Percentiles rank a stretch among this genome's conserved stretches.
Evolutionary conservation across 2,888 invertebrate genomes (phyloP).

Genomic region (Deilephila elpenor): DNA sequence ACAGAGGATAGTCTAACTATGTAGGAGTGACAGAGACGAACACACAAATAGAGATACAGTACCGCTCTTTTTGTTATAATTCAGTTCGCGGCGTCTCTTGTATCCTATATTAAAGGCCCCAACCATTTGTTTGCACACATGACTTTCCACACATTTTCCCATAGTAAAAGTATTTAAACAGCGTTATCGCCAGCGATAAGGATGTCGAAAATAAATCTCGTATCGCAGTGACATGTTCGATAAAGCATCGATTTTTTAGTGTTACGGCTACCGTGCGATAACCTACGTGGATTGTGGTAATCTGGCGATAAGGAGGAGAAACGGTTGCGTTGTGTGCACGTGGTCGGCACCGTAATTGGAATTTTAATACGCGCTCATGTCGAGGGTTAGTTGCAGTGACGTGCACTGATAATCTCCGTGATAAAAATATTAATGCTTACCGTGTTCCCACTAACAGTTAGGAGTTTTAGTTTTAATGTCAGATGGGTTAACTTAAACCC

Average conservation of each 20-base stretch:
- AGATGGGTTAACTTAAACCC: no score
- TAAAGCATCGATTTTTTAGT: slow-evolving; percentile 68
- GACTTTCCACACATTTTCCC: slow-evolving; percentile 34
- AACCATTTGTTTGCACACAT: slow-evolving; percentile 56
- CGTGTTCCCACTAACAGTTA: no score
- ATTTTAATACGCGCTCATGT: slow-evolving; percentile 57
- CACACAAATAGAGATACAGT: no score
- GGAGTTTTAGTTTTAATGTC: no score
- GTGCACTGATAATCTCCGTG: no score
- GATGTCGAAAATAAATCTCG: slow-evolving; percentile 67
- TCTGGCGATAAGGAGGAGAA: slow-evolving; percentile 70
- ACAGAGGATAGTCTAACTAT: no score
- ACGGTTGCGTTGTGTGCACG: slow-evolving; percentile 60
- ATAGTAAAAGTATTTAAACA: slow-evolving; percentile 51
- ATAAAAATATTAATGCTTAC: no score
- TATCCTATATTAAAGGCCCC: no score
- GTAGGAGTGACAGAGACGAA: no score
- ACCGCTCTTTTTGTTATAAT: no score
- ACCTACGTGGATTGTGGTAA: slow-evolving; percentile 67
- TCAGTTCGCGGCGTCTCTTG: no score
- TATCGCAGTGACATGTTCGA: slow-evolving; percentile 62
- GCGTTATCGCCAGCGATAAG: slow-evolving; percentile 67
- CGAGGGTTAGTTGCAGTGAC: slow-evolving; percentile 57
- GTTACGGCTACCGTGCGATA: slow-evolving; percentile 75
- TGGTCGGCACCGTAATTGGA: slow-evolving; percentile 67